phyloP scores from a whole-genome alignment of 2,113 vertebrate genomes.

The Manacus vitellinus region DNA sequence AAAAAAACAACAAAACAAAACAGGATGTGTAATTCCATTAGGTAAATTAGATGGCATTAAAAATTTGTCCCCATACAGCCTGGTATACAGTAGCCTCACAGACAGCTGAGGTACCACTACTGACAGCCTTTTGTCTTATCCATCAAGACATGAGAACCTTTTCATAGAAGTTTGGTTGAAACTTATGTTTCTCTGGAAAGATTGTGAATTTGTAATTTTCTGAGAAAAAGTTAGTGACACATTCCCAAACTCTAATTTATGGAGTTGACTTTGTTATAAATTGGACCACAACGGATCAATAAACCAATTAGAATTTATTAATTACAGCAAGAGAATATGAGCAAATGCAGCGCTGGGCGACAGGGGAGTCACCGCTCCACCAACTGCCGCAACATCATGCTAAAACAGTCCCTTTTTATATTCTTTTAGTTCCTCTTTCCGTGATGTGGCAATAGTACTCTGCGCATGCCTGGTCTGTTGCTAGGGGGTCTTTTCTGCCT shows the following conservation, averaged over 20 bases:
- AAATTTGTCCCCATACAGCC: not conserved
- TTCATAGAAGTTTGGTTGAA: not conserved
- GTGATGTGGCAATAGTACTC: no score
- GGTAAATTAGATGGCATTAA: not conserved
- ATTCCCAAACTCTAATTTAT: not conserved
- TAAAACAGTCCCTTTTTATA: no score
- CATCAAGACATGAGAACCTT: not conserved
- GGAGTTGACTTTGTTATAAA: not conserved
- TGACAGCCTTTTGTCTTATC: not conserved
- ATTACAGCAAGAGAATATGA: no score
- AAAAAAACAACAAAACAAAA: not conserved
- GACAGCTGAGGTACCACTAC: not conserved
- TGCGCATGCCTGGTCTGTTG: no score
- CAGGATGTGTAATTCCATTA: not conserved
- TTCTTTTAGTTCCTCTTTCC: no score
- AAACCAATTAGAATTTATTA: no score
- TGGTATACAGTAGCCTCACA: not conserved
- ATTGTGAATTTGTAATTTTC: not conserved
- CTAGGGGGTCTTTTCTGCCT: no score
- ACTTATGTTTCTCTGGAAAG: not conserved
- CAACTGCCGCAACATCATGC: no score
- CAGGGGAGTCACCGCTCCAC: no score
- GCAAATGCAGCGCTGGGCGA: no score
- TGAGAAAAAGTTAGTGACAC: not conserved
- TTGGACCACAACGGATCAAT: no score